phyloP scores from a whole-genome alignment of 30 jellyfish, hydroid and myxozoan species.

The Chrysaora quinquecirrha region DNA sequence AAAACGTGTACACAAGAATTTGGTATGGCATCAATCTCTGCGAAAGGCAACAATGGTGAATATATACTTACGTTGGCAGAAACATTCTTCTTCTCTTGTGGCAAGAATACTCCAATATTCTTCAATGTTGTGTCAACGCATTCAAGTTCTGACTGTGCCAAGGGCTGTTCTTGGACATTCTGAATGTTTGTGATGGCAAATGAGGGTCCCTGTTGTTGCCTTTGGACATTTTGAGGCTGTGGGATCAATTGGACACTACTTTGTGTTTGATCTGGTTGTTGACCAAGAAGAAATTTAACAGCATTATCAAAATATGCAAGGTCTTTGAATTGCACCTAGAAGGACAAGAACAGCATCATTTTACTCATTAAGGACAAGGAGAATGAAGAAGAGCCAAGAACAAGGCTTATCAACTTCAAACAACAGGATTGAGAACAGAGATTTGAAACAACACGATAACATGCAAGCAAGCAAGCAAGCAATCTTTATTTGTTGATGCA shows the following conservation, averaged over 20 bases:
- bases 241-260: conserved; percentile 35
- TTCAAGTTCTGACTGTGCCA: neutral
- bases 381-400: no score
- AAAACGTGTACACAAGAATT: no score
- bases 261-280: conserved; percentile 10
- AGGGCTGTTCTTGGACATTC: neutral
- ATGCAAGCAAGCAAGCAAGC: neutral
- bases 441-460: neutral
- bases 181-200: conserved; percentile 11
- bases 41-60: no score
- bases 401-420: no score
- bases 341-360: no score
- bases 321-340: conserved; percentile 34
- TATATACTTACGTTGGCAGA: no score
- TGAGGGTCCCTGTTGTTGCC: neutral
- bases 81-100: neutral
- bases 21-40: no score
- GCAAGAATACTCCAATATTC: neutral
- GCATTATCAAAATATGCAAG: conserved; percentile 12
- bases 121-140: neutral
- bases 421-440: neutral
- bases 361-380: no score
- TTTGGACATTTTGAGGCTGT: conserved; percentile 16
- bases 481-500: no score
- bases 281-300: conserved; percentile 27